Base-by-base conservation (phyloP, 2,888 invertebrate species). In the Caenorhabditis angaria region DNA sequence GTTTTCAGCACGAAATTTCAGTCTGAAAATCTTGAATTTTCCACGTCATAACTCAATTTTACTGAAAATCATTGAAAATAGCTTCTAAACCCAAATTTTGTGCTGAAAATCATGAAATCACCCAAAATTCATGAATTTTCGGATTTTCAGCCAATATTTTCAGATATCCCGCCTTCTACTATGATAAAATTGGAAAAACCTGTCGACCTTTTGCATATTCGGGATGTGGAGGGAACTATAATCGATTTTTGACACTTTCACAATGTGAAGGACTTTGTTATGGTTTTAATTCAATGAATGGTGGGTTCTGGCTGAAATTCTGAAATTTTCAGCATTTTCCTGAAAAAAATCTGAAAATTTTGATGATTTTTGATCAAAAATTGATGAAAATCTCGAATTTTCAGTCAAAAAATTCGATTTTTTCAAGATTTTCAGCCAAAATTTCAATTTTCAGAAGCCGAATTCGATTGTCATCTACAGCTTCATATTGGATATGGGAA, bases 221-320 rank as follows among this genome's bases (percentile, higher is more conserved):
- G 2, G 85, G 85, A 10, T 85, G 85, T 57, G 82, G 82, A 5
- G 85, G 85, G 12, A 85, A 82, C 65, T 79, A 75, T 2, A 86
- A 86, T 62, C 76, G 85, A 12, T 86, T 87, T 65, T 65, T 83
- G 67, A 84, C 86, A 5, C 35, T 83, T 8, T 66, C 70, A 4
- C 85, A 87, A 47, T 86, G 86, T 59, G 71, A 84, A 55, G 59
- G 61, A 20, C 58, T 78, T 10, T 82, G 81, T 61, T 78, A 50
- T 41, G 70, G 67, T 1, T 78, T 82, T 63, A 76, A 78, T 32
- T 66, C 75, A 10, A 67, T 80, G 62, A 72, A 65, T 41, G 68
- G 69, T 69, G 20, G 27, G 22, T n/a, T n/a, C n/a, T n/a, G n/a
- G n/a, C n/a, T n/a, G n/a, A n/a, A n/a, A n/a, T n/a, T n/a, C n/a